Percentiles rank a stretch among this genome's conserved stretches.
Conservation (phyloP, 2,113 vertebrate species). For the Vombatus ursinus region DNA sequence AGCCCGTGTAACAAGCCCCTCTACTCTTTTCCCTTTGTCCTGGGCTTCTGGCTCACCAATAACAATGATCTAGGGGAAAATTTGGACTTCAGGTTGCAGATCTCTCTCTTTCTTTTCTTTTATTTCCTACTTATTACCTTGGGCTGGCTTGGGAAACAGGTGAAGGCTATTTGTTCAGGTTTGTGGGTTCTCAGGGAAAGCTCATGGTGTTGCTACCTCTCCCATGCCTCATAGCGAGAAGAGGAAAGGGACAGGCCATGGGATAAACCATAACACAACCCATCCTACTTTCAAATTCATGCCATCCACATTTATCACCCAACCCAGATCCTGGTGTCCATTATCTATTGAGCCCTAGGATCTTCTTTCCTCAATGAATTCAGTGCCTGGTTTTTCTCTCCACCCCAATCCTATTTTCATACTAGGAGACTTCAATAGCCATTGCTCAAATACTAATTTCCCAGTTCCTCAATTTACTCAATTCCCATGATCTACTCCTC, state of each 20-base stretch:
- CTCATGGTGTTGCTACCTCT: not conserved
- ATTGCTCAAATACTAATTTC: not conserved
- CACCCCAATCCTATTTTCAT: not conserved
- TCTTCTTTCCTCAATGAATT: not conserved
- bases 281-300: not conserved
- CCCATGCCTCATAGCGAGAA: not conserved
- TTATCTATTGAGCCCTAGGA: not conserved
- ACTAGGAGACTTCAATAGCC: not conserved
- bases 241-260: not conserved
- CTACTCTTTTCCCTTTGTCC: not conserved
- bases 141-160: not conserved
- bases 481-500: not conserved
- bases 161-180: no score
- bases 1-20: not conserved
- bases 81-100: not conserved
- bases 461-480: not conserved
- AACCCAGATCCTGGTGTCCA: not conserved
- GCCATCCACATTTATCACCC: not conserved
- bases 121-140: not conserved
- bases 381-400: not conserved
- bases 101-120: not conserved
- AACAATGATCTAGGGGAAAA: not conserved
- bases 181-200: not conserved
- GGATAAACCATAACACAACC: not conserved
- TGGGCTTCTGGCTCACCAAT: not conserved